phyloP scores from a whole-genome alignment of 2,797 vertebrate genomes.

The Pyrrhura leucotis region DNA sequence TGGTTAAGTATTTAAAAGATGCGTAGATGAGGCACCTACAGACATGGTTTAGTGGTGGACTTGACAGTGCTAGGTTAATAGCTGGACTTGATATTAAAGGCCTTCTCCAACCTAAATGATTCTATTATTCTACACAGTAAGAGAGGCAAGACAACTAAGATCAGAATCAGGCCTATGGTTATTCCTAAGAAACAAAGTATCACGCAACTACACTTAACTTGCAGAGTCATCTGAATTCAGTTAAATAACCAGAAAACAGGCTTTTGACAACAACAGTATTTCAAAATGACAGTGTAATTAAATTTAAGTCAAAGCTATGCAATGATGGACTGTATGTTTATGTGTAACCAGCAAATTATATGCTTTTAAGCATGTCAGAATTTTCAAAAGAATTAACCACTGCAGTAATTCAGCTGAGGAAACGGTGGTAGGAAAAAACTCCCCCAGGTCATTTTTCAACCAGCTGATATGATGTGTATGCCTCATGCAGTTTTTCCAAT shows the following conservation, averaged over 20 bases:
- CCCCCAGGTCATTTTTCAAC: slow-evolving; percentile 44
- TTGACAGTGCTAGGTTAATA: background rate
- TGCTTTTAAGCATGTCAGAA: slow-evolving; percentile 65
- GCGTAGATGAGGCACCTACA: background rate
- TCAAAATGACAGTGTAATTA: slow-evolving; percentile 71
- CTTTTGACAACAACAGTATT: slow-evolving; percentile 70
- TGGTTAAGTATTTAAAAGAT: background rate
- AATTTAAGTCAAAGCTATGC: slow-evolving; percentile 67
- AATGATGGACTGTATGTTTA: slow-evolving; percentile 58
- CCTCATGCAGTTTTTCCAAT: background rate
- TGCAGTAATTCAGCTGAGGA: slow-evolving; percentile 59
- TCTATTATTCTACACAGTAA: background rate
- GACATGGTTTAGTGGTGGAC: background rate
- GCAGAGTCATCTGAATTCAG: slow-evolving; percentile 38
- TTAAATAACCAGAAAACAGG: slow-evolving; percentile 71
- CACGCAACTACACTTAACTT: slow-evolving; percentile 34
- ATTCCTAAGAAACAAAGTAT: slow-evolving; percentile 2
- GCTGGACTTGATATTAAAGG: background rate
- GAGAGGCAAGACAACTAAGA: background rate
- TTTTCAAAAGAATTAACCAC: slow-evolving; percentile 59
- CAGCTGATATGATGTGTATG: slow-evolving; percentile 6
- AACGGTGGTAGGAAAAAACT: background rate
- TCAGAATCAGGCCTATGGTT: background rate
- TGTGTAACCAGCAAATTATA: slow-evolving; percentile 69
- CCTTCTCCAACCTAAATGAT: background rate